These are phyloP conservation scores for Myotis brandtii DNA, from an alignment of 2,113 vertebrate species.

Conservation along the genomic window DNA sequence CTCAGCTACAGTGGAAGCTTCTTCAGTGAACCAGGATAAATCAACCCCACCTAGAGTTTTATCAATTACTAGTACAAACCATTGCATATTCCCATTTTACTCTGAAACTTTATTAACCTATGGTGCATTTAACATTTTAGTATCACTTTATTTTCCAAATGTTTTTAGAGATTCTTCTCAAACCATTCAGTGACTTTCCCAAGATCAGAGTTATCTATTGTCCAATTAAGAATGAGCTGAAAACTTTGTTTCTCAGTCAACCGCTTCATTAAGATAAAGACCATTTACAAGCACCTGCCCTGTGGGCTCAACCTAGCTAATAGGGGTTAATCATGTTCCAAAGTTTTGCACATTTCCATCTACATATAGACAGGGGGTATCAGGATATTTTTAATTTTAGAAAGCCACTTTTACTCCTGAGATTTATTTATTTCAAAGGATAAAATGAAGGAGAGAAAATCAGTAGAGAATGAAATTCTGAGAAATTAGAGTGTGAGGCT, in stretches of 20 bases:
- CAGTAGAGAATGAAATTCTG: background rate
- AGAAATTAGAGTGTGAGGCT: background rate
- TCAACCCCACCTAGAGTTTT: background rate
- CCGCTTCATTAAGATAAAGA: background rate
- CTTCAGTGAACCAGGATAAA: conserved; percentile 2
- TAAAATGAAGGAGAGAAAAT: background rate
- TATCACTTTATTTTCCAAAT: background rate
- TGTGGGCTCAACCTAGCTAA: background rate
- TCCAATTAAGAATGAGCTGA: background rate
- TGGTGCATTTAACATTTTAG: background rate
- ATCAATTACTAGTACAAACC: background rate
- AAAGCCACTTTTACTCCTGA: background rate
- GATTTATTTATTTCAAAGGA: background rate
- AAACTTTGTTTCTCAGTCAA: background rate
- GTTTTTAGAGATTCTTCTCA: background rate
- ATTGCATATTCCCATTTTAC: background rate
- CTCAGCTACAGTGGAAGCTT: conserved; percentile 48
- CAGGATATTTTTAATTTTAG: background rate
- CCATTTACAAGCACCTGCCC: background rate
- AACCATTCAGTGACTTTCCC: background rate
- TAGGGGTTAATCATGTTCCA: background rate
- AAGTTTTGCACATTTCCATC: background rate
- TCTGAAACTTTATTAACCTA: background rate
- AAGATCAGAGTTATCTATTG: background rate
- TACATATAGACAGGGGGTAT: background rate